Evolutionary conservation across 2,797 vertebrate species (phyloP).

Genomic region (Pterois miles): DNA sequence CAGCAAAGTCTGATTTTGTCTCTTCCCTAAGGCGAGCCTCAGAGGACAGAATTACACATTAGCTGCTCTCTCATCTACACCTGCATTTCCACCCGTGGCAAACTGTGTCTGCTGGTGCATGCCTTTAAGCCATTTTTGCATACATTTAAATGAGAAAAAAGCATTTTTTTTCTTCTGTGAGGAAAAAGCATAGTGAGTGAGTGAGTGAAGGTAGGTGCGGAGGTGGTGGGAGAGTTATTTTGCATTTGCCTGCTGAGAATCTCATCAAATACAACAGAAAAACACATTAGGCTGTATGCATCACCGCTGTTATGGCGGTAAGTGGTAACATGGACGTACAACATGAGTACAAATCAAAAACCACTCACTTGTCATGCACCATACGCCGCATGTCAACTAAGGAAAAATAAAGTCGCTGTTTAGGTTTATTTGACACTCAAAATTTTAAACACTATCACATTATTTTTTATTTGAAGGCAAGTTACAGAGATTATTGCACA

Average conservation of each 20-base stretch:
- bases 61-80: constrained; percentile 48
- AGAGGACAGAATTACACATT: constrained; percentile 46
- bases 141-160: constrained; percentile 54
- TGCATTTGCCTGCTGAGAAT: constrained; percentile 68
- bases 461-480: background rate
- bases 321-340: constrained; percentile 29
- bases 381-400: background rate
- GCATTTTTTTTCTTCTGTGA: background rate
- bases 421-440: background rate
- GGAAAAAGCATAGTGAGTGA: background rate
- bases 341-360: constrained; percentile 50
- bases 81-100: constrained; percentile 51
- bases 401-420: background rate
- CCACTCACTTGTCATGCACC: constrained; percentile 14
- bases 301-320: constrained; percentile 23
- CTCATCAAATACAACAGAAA: constrained; percentile 67
- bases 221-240: constrained; percentile 42
- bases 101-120: constrained; percentile 46
- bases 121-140: constrained; percentile 61
- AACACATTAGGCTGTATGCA: constrained; percentile 61
- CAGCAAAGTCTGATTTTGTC: constrained; percentile 17
- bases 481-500: background rate
- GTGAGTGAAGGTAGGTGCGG: constrained; percentile 26
- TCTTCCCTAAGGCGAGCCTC: constrained; percentile 37
- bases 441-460: background rate